phyloP scores from a whole-genome alignment of 2,888 invertebrate species.

The Parnassius smintheus region DNA sequence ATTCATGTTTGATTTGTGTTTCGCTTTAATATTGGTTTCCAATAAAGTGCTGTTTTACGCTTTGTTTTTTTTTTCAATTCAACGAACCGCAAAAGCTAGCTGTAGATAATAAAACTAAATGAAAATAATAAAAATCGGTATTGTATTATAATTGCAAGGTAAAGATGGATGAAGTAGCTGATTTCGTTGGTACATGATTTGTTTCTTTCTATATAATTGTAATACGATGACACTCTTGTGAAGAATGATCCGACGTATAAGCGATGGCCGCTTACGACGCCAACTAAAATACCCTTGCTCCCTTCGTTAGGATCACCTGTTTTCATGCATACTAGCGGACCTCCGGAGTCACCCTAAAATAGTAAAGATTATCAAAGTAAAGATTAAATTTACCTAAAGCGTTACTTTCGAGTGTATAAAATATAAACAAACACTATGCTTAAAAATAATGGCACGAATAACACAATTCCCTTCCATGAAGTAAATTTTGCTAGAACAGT shows the following conservation, averaged over 20 bases:
- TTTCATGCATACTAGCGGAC: constrained; percentile 51
- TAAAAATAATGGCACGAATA: no score
- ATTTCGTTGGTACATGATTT: constrained; percentile 16
- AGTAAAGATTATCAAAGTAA: no score
- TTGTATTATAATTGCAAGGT: constrained; percentile 36
- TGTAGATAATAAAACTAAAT: constrained; percentile 41
- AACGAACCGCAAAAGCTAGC: no score
- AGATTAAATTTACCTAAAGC: no score
- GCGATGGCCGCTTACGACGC: constrained; percentile 40
- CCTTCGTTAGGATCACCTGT: constrained; percentile 45
- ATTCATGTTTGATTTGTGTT: neutral
- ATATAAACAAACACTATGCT: no score
- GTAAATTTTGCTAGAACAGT: no score
- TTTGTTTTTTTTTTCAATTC: no score
- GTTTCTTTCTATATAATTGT: constrained; percentile 35
- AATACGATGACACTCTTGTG: constrained; percentile 41
- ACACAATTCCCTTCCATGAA: no score
- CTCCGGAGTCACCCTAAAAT: constrained; percentile 63
- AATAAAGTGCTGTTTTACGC: neutral
- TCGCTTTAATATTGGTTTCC: neutral
- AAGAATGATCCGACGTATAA: constrained; percentile 35
- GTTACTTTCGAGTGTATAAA: no score
- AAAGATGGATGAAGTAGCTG: constrained; percentile 10
- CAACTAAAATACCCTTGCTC: constrained; percentile 46
- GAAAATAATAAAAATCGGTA: constrained; percentile 41